Evolutionary conservation across 92 coral and sea anemone species (phyloP), one percentile per base, ranked within the genome.

Genomic region (Porites rus): DNA sequence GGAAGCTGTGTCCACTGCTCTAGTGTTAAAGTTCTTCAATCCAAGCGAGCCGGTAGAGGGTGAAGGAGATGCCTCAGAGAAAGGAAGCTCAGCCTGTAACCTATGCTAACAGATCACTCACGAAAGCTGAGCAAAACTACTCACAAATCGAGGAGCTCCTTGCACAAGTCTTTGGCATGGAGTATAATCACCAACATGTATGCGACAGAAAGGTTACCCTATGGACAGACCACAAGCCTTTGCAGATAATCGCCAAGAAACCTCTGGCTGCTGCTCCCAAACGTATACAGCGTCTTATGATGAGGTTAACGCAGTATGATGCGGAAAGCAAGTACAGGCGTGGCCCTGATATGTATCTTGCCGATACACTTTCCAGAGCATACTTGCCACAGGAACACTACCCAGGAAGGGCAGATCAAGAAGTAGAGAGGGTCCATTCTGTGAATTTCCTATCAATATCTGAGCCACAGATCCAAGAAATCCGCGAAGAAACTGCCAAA

Each of bases 141-240:
- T 82, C 88, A 8, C 84, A 82, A 75, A 81, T 88, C 8, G 88
- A 89, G 25, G 88, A 83, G 66, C 79, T 83, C 10, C 53, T 83
- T 9, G 80, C 85, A 12, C 85, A 83, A 69, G 88, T 89, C 20
- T 89, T 83, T 50, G 92, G 92, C 59, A 79, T 88, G 51, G 84
- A 87, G 51, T 86, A 88, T 53, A 91, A 87, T 31, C 89, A 91
- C 60, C 88, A 87, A 38, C 1, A 1, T 25, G 2, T 25, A 25
- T 25, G 2, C 28, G 28, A 1, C 28, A 25, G 28, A 25, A 25
- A 65, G 43, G 76, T 83, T 62, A 69, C 84, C 58, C 28, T 88
- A 75, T 92, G 86, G 84, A 92, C 87, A 62, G 95, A 88, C 85
- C 92, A 85, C 87, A 86, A 89, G 82, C 86, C 90, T 17, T 86